Percentiles rank a stretch among this genome's conserved stretches.
These are phyloP conservation scores for Bombus waltoni DNA, from an alignment of 1,140 invertebrate genomes.

Conservation along the genomic window DNA sequence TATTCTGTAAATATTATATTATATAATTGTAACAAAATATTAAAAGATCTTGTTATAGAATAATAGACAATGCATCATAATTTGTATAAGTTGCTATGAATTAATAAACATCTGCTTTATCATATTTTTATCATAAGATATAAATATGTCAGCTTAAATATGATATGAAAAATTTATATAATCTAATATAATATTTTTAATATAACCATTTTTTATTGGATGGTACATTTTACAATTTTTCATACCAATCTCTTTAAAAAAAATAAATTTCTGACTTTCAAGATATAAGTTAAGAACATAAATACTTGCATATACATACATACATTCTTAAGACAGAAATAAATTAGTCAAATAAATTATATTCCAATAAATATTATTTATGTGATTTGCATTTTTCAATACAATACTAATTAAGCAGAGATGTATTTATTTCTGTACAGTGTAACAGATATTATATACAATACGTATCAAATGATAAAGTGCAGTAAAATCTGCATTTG, in stretches of 20 bases:
- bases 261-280: slow-evolving; percentile 33
- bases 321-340: slow-evolving; percentile 5
- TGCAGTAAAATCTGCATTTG: slow-evolving; percentile 31
- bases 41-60: slow-evolving; percentile 19
- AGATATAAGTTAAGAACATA: slow-evolving; percentile 26
- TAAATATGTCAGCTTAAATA: slow-evolving; percentile 19
- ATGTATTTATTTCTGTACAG: slow-evolving; percentile 51
- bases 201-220: slow-evolving; percentile 50
- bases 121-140: slow-evolving; percentile 43
- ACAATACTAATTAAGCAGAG: slow-evolving; percentile 9
- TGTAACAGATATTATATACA: slow-evolving; percentile 17
- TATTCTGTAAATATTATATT: slow-evolving; percentile 32
- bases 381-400: slow-evolving; percentile 44
- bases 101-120: slow-evolving; percentile 11
- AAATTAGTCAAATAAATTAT: slow-evolving; percentile 17
- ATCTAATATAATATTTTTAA: slow-evolving; percentile 57
- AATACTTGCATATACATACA: slow-evolving; percentile 12
- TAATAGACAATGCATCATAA: slow-evolving; percentile 5
- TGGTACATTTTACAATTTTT: slow-evolving; percentile 59
- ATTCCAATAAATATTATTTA: slow-evolving; percentile 20
- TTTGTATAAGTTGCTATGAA: slow-evolving; percentile 24
- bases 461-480: slow-evolving; percentile 7
- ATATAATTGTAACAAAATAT: background rate
- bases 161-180: slow-evolving; percentile 46
- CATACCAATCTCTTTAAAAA: slow-evolving; percentile 40